Evolutionary conservation across 2,113 vertebrate genomes (phyloP), one percentile per base, ranked within the genome.

Genomic region (Nibea albiflora): DNA sequence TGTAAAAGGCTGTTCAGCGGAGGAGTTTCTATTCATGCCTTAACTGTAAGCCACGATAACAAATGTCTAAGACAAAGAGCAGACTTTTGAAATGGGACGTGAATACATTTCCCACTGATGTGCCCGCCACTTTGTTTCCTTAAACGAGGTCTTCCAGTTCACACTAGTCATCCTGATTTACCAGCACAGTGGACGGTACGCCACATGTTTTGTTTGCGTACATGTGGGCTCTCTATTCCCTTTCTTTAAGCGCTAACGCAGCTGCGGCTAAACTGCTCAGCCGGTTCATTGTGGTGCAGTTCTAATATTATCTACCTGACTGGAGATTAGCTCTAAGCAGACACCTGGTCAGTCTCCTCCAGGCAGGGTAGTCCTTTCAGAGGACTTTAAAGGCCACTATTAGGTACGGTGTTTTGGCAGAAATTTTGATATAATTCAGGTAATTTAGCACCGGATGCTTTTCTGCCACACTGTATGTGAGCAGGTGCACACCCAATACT

Each of bases 271-370:
- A 91, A 73, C 83, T 82, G 61, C 53, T 80, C 62, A 72, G 56
- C 58, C 12, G 12, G 58, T 81, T 73, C 57, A 35, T 71, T 68
- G 58, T 78, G 81, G 35, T 62, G 67, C 88, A 71, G 77, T 76
- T 86, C 92, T 93, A 88, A 94, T 93, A 90, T 91, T 91, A 92
- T 90, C 91, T 72, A 76, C 66, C 76, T 88, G 85, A 31, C 73
- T 49, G 75, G 68, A 90, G 92, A 92, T 94, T 92, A 94, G 49
- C 91, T 89, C 71, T 93, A 90, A 93, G 92, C 87, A 71, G 84
- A 68, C 79, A 80, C 86, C 83, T 87, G 85, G 52, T 88, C 81
- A 68, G 53, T 61, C 83, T 74, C 49, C 50, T 66, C 19, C 35
- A 5, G 60, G 57, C 71, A 42, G 35, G 72, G 3, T 22, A 26